Base-by-base conservation (phyloP, 2,113 vertebrate genomes). In the Chloroceryle aenea region DNA sequence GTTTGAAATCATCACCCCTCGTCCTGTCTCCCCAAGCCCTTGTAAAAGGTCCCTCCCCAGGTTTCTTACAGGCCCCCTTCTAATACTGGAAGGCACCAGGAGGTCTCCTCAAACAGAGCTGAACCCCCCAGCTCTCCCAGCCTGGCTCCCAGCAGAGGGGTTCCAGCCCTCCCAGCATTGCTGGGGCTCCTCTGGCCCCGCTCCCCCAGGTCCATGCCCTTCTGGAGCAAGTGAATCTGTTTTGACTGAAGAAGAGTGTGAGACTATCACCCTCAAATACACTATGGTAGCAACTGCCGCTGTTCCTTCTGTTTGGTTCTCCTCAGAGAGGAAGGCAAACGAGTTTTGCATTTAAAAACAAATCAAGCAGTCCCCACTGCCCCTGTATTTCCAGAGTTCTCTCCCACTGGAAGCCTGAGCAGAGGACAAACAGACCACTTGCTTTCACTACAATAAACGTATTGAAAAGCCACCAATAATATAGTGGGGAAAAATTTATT, bases 401-500 rank as follows among this genome's bases (percentile, higher is more conserved):
- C 61, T 18, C 47, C 29, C 30, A 8, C 15, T 4, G 5, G 32
- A 64, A 76, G 22, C 30, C 50, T 18, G 45, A 34, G 7, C 26
- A 58, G 9, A 61, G 29, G 27, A 16, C 23, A 48, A 12, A 29
- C 25, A 48, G 19, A 69, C 5, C 5, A 1, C 16, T 58, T 32
- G n/a, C 43, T 23, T 34, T 56, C 38, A 26, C 36, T 43, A 36
- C 27, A 45, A 5, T 9, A 64, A 32, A 5, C 2, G 30, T 10
- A 14, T 1, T 2, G 1, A 8, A 6, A 45, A 53, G 4, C 22
- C 67, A 80, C 4, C 38, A 36, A 4, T 1, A 16, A 6, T 3
- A 22, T 0, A 21, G 34, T 1, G 14, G 19, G 12, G 14, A 2
- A 6, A 42, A 55, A 67, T 15, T 0, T 25, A 5, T 1, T 21